phyloP scores from a whole-genome alignment of 2,797 vertebrate genomes.

The Poecilia gillii region DNA sequence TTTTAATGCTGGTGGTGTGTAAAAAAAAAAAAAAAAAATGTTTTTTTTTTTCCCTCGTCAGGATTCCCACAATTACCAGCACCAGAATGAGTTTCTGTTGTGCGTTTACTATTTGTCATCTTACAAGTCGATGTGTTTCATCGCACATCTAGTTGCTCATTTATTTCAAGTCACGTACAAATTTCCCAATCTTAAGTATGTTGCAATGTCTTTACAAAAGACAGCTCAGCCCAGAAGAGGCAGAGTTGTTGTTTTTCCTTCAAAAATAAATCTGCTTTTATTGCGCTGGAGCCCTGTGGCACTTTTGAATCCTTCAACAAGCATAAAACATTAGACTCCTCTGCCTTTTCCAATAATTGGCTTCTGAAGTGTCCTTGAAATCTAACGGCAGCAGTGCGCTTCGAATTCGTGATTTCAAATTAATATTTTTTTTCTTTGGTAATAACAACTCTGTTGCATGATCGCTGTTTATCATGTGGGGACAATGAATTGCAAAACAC shows the following conservation, averaged over 20 bases:
- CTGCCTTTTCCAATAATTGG: slow-evolving; percentile 5
- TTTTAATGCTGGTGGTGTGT: slow-evolving; percentile 45
- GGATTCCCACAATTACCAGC: slow-evolving; percentile 53
- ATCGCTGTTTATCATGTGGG: slow-evolving; percentile 67
- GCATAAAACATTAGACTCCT: slow-evolving; percentile 4
- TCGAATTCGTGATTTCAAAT: slow-evolving; percentile 30
- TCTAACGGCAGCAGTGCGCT: slow-evolving; percentile 17
- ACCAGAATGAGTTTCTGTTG: slow-evolving; percentile 26
- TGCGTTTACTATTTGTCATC: slow-evolving; percentile 28
- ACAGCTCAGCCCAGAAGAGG: not conserved
- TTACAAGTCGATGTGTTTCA: slow-evolving; percentile 4
- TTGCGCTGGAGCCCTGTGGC: not conserved
- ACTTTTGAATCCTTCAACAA: slow-evolving; percentile 7
- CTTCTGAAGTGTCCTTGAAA: slow-evolving; percentile 9
- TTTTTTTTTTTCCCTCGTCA: slow-evolving; percentile 15
- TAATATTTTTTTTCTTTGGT: slow-evolving; percentile 37
- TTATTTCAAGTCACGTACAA: not conserved
- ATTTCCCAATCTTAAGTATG: not conserved
- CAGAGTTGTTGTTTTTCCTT: slow-evolving; percentile 1
- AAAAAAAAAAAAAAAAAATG: no score
- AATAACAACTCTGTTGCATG: slow-evolving; percentile 34
- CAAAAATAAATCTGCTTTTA: slow-evolving; percentile 10
- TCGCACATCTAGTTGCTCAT: not conserved
- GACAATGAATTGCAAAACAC: slow-evolving; percentile 58
- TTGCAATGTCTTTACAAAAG: slow-evolving; percentile 5